Evolutionary conservation across 2,113 vertebrate species (phyloP), one percentile per base, ranked within the genome.

Genomic region (Arizona elegans): DNA sequence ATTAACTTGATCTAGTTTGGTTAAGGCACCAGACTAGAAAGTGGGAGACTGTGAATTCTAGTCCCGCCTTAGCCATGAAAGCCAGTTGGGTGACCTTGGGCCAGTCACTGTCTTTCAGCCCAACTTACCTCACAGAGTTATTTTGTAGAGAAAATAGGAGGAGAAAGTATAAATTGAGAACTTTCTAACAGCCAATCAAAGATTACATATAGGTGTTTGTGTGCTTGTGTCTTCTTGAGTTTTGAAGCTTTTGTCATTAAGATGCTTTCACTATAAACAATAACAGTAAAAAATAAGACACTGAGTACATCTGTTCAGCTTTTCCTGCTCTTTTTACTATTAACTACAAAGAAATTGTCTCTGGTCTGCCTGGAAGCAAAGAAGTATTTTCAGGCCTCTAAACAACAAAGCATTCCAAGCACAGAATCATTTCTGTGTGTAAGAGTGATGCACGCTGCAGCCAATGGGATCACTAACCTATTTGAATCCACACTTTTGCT

Each of bases 261-360:
- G 23, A 9, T 50, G 65, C 93, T 87, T 92, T 94, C 93, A 87
- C 94, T 95, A 94, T 86, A 95, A 94, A 96, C 10, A 54, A 94
- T 94, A 96, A 85, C 75, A 55, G 75, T 89, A 94, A 96, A 96
- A 91, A 21, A 12, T 92, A 65, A 23, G 94, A 43, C 70, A 94
- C 88, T 96, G 95, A 96, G 92, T 65, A 93, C 50, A 4, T 90
- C 43, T 15, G 90, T 89, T 91, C 93, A 95, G 88, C 90, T 93
- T 81, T 91, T 5, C 9, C 56, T 87, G 52, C 88, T 93, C 94
- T 47, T 95, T 95, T 93, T 11, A 5, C 19, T 91, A 62, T n/a
- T 94, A 92, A 47, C 59, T 92, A 90, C 87, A 90, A 89, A 92
- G 65, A 95, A 95, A 96, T 5, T 92, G 47, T 7, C 0, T 0